These are phyloP conservation scores for Acrobasis suavella DNA, from an alignment of 2,888 invertebrate genomes.

Conservation along the genomic window DNA sequence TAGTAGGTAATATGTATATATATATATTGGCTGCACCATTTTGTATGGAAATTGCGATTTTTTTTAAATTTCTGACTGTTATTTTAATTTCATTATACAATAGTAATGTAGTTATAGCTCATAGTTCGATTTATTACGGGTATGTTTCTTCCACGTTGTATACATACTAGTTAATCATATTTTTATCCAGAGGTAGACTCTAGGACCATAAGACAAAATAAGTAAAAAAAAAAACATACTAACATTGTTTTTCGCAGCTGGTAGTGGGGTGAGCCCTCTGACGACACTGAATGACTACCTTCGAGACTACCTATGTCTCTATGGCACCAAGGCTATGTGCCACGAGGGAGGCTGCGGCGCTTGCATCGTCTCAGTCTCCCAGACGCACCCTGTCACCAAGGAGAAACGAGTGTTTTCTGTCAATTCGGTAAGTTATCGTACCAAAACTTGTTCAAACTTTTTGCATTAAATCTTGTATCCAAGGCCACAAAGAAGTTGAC, in stretches of 20 bases:
- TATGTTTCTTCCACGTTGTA: too few species aligned
- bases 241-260: constrained; percentile 36
- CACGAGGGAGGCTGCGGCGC: constrained; percentile 87
- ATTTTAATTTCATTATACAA: too few species aligned
- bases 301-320: constrained; percentile 79
- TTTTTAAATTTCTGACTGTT: too few species aligned
- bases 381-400: constrained; percentile 70
- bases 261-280: constrained; percentile 57
- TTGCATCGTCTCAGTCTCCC: constrained; percentile 80
- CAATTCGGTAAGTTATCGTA: constrained; percentile 83
- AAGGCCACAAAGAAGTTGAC: background rate
- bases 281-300: constrained; percentile 83
- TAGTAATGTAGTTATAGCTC: too few species aligned
- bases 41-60: too few species aligned
- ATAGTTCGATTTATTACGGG: too few species aligned
- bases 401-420: constrained; percentile 79
- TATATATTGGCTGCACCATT: too few species aligned
- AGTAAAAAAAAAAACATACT: too few species aligned
- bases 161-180: too few species aligned
- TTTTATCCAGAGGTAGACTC: too few species aligned
- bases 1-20: too few species aligned
- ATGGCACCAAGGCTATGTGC: constrained; percentile 87
- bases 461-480: background rate
- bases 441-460: background rate
- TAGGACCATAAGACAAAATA: too few species aligned